Evolutionary conservation across 2,888 invertebrate species (phyloP).

Genomic region (Carcina quercana): DNA sequence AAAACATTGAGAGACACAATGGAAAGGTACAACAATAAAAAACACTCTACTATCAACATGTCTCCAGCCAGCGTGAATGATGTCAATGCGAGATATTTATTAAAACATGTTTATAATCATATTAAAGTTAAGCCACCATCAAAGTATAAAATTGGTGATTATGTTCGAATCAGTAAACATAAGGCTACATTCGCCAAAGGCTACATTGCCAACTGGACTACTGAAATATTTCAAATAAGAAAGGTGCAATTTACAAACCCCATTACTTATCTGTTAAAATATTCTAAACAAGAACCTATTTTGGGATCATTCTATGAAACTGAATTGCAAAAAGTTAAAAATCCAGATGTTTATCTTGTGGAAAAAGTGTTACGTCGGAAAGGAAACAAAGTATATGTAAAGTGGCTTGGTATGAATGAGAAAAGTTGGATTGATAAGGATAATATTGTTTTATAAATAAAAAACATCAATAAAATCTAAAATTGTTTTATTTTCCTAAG

Average conservation of each 20-base stretch:
- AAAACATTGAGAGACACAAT: neutral
- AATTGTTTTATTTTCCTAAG: too few species aligned
- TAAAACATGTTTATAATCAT: neutral
- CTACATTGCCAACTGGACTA: slow-evolving; percentile 26
- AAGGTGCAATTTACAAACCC: slow-evolving; percentile 1
- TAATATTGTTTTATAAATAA: neutral
- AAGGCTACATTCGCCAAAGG: slow-evolving; percentile 19
- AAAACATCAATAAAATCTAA: too few species aligned
- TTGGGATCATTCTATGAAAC: slow-evolving; percentile 17
- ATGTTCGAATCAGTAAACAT: slow-evolving; percentile 22
- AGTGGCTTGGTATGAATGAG: slow-evolving; percentile 25
- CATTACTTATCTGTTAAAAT: slow-evolving; percentile 1
- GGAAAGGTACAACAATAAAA: slow-evolving; percentile 1
- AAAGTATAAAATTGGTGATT: slow-evolving; percentile 13
- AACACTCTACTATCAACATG: slow-evolving; percentile 1
- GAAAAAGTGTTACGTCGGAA: slow-evolving; percentile 25
- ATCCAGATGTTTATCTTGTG: slow-evolving; percentile 1
- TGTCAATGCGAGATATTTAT: neutral
- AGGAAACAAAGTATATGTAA: slow-evolving; percentile 22
- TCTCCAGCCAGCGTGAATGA: neutral
- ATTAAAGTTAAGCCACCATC: neutral
- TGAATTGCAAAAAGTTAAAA: slow-evolving; percentile 17
- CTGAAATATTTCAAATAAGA: slow-evolving; percentile 24
- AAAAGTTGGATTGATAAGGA: slow-evolving; percentile 24
- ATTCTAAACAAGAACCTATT: neutral